A percentile compares a stretch with the other conserved stretches of the same genome.
These are phyloP conservation scores for Corvus cornix DNA, from an alignment of 2,113 vertebrate species.

Conservation along the genomic window DNA sequence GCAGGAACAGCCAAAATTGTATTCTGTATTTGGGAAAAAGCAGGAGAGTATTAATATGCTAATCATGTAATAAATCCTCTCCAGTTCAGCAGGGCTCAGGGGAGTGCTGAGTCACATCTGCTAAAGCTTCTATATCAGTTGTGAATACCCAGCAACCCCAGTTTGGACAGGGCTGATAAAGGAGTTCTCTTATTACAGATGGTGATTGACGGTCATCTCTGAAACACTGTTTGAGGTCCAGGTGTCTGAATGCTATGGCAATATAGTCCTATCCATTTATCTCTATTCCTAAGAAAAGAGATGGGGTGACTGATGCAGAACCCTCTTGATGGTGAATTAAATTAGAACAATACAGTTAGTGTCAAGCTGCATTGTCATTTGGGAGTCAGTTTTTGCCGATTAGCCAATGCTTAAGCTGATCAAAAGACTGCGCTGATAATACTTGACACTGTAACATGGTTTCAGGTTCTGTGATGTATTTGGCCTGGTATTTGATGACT, in stretches of 20 bases:
- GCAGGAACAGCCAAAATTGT: background rate
- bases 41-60: background rate
- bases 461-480: background rate
- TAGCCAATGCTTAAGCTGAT: background rate
- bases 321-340: background rate
- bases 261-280: background rate
- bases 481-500: background rate
- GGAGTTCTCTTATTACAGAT: background rate
- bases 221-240: background rate
- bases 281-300: background rate
- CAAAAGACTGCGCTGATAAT: background rate
- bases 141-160: background rate
- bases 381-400: background rate
- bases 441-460: background rate
- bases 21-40: background rate
- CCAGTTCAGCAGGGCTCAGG: background rate
- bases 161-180: constrained; percentile 19
- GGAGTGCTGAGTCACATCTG: background rate
- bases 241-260: background rate
- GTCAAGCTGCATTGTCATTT: background rate
- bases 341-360: background rate
- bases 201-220: background rate
- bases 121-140: background rate
- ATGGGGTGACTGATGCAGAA: background rate
- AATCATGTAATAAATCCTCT: constrained; percentile 9